Percentiles rank a stretch among this genome's conserved stretches.
Conservation (phyloP, 2,888 invertebrate genomes). For the Epinotia bilunana region DNA sequence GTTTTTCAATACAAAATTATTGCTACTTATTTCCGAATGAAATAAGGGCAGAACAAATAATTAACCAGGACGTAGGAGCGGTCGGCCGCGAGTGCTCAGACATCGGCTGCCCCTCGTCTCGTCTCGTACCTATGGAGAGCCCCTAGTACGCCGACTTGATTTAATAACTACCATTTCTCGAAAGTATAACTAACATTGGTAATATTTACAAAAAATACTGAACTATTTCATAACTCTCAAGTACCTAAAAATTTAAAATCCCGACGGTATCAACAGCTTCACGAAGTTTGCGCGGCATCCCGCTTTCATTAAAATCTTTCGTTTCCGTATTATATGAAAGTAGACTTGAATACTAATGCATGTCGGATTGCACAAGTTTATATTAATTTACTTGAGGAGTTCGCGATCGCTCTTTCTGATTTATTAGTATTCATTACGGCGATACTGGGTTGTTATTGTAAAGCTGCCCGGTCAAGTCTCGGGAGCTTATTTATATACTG, state of each 20-base stretch:
- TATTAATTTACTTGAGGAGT: constrained; percentile 81
- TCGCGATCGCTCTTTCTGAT: constrained; percentile 70
- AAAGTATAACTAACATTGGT: not conserved
- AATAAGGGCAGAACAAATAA: constrained; percentile 64
- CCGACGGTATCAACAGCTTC: constrained; percentile 32
- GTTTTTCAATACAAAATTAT: constrained; percentile 51
- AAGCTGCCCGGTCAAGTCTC: constrained; percentile 54
- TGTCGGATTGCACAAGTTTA: constrained; percentile 79
- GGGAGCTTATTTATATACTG: constrained; percentile 53
- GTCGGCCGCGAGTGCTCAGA: constrained; percentile 52
- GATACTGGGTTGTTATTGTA: constrained; percentile 55
- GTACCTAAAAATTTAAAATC: constrained; percentile 19
- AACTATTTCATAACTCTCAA: constrained; percentile 12
- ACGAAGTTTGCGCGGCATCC: constrained; percentile 56
- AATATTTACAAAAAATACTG: constrained; percentile 3
- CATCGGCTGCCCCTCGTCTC: constrained; percentile 58
- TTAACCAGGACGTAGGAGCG: constrained; percentile 59
- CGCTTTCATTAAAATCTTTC: constrained; percentile 82
- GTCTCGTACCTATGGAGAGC: not conserved
- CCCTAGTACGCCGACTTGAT: not conserved
- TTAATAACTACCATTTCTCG: not conserved
- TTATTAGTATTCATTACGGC: constrained; percentile 77
- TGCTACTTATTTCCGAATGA: constrained; percentile 61
- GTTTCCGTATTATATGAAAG: constrained; percentile 77
- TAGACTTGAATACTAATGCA: constrained; percentile 79